A percentile compares a stretch with the other conserved stretches of the same genome.
These are phyloP conservation scores for Cephus nigrinus DNA, from an alignment of 2,888 invertebrate genomes.

Conservation along the genomic window DNA sequence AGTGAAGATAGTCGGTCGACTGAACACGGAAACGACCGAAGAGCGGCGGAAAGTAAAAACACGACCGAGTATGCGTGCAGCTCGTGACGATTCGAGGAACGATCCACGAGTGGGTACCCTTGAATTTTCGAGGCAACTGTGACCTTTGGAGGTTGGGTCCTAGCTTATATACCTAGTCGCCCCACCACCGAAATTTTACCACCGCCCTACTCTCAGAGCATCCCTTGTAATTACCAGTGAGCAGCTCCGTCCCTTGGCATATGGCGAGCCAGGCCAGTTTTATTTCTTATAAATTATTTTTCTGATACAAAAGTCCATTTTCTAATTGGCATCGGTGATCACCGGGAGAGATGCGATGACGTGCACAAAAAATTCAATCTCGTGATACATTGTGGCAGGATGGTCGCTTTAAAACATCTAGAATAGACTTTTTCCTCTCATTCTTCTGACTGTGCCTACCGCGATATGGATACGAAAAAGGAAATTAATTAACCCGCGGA, in stretches of 20 bases:
- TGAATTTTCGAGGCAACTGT: conserved; percentile 57
- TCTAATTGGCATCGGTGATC: conserved; percentile 20
- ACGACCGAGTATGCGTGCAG: background rate
- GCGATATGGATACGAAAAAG: background rate
- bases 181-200: conserved; percentile 39
- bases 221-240: conserved; percentile 63
- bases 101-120: conserved; percentile 20
- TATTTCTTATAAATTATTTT: conserved; percentile 59
- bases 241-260: conserved; percentile 49
- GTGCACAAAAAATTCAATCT: background rate
- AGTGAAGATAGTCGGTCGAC: conserved; percentile 8
- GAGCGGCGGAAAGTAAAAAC: background rate
- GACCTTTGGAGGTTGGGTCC: conserved; percentile 53
- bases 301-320: conserved; percentile 21
- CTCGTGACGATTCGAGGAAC: background rate
- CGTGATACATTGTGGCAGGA: background rate
- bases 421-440: background rate
- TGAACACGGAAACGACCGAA: conserved; percentile 9
- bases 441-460: background rate
- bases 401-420: background rate
- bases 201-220: conserved; percentile 40
- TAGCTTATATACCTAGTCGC: conserved; percentile 57
- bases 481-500: conserved; percentile 3
- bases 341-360: background rate
- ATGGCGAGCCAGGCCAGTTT: conserved; percentile 47